A percentile compares a stretch with the other conserved stretches of the same genome.
Conservation (phyloP, 64 coral and sea anemone species). For the Stichodactyla mertensii region DNA sequence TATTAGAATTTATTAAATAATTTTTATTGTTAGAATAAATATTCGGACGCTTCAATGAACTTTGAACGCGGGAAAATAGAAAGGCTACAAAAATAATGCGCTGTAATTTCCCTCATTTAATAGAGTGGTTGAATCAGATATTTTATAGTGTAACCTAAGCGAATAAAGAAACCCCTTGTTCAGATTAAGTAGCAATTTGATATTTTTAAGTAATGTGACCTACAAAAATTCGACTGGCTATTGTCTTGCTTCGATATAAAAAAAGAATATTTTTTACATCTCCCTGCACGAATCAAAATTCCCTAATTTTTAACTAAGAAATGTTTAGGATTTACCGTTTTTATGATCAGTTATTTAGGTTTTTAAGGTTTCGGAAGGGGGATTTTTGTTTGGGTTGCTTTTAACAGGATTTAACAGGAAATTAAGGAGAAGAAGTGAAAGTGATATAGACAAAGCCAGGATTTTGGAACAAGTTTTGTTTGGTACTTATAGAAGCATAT, state of each 20-base stretch:
- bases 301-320: neutral
- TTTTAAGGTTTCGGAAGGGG: neutral
- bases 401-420: neutral
- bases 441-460: conserved; percentile 8
- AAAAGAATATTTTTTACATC: neutral
- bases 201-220: neutral
- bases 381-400: neutral
- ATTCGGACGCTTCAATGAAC: neutral
- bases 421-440: neutral
- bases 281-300: neutral
- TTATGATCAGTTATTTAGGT: neutral
- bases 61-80: neutral
- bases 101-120: neutral
- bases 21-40: neutral
- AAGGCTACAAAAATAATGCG: neutral
- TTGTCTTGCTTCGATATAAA: neutral
- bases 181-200: neutral
- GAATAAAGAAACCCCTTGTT: neutral
- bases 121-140: neutral
- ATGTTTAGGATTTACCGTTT: neutral
- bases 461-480: neutral
- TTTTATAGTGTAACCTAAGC: neutral
- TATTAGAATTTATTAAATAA: neutral
- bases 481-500: conserved; percentile 12
- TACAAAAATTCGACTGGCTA: neutral